These are phyloP conservation scores for Limenitis camilla DNA, from an alignment of 2,888 invertebrate species.

Conservation along the genomic window DNA sequence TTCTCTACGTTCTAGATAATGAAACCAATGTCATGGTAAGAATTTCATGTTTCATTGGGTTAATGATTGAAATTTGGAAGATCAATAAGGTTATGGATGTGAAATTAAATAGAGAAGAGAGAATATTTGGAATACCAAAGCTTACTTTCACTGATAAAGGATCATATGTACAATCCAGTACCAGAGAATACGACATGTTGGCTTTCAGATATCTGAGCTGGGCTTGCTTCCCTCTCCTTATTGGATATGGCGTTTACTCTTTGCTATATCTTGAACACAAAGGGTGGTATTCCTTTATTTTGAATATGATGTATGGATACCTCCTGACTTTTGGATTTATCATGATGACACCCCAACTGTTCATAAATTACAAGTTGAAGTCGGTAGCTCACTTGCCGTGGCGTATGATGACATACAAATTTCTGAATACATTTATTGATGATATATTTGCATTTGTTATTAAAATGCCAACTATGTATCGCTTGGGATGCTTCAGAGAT, in stretches of 20 bases:
- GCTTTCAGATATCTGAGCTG: constrained; percentile 98
- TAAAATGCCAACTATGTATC: constrained; percentile 99
- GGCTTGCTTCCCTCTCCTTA: constrained; percentile 94
- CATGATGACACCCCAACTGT: constrained; percentile 99
- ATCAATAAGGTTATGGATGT: constrained; percentile 94
- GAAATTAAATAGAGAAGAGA: constrained; percentile 82
- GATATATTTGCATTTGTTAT: constrained; percentile 99
- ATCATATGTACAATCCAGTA: constrained; percentile 95
- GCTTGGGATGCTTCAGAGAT: constrained; percentile 98
- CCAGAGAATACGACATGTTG: constrained; percentile 93
- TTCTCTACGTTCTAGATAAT: constrained; percentile 97
- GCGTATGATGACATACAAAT: constrained; percentile 99
- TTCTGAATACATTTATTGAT: constrained; percentile 99
- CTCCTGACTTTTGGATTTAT: constrained; percentile 99
- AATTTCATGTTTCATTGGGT: constrained; percentile 94
- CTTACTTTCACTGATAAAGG: constrained; percentile 93
- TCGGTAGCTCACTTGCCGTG: constrained; percentile 99
- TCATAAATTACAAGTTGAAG: constrained; percentile 99
- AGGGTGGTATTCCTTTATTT: constrained; percentile 98
- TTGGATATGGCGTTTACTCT: constrained; percentile 96
- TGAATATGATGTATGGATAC: constrained; percentile 98
- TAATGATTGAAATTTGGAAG: constrained; percentile 99
- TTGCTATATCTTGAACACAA: constrained; percentile 96
- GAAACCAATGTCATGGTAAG: constrained; percentile 98
- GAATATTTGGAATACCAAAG: constrained; percentile 86